These are phyloP conservation scores for Paedocypris sp. DNA, from an alignment of 2,113 vertebrate genomes.

Conservation along the genomic window DNA sequence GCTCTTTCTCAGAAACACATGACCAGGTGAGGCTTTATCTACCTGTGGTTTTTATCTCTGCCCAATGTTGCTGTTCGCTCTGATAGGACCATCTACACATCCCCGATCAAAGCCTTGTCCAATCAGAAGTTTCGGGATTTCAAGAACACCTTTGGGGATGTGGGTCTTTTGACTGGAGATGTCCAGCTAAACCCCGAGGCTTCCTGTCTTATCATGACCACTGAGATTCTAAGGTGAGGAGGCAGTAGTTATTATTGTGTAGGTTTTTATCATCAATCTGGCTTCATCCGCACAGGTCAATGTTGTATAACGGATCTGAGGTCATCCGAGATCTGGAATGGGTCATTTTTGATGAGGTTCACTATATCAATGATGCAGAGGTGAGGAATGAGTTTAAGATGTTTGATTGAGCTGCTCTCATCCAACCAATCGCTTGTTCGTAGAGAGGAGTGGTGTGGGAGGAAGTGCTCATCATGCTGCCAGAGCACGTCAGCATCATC, in stretches of 20 bases:
- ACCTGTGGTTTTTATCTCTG: not conserved
- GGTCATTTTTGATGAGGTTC: slow-evolving; percentile 91
- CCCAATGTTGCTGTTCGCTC: not conserved
- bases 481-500: slow-evolving; percentile 83
- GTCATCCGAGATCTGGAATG: slow-evolving; percentile 86
- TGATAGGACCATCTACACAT: slow-evolving; percentile 79
- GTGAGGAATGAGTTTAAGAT: slow-evolving; percentile 39
- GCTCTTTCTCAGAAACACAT: slow-evolving; percentile 87
- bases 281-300: slow-evolving; percentile 61
- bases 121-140: slow-evolving; percentile 94
- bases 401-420: not conserved
- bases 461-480: slow-evolving; percentile 87
- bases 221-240: slow-evolving; percentile 79
- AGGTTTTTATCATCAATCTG: not conserved
- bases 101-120: slow-evolving; percentile 86
- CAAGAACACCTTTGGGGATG: slow-evolving; percentile 77
- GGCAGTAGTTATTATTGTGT: not conserved
- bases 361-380: slow-evolving; percentile 86
- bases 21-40: slow-evolving; percentile 64
- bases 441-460: slow-evolving; percentile 91
- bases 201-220: slow-evolving; percentile 90
- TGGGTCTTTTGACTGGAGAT: slow-evolving; percentile 81
- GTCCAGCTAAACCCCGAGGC: slow-evolving; percentile 80
- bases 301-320: slow-evolving; percentile 86
- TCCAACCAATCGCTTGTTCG: not conserved